Base-by-base conservation (phyloP, 2,888 invertebrate species). In the Anorthoa munda region DNA sequence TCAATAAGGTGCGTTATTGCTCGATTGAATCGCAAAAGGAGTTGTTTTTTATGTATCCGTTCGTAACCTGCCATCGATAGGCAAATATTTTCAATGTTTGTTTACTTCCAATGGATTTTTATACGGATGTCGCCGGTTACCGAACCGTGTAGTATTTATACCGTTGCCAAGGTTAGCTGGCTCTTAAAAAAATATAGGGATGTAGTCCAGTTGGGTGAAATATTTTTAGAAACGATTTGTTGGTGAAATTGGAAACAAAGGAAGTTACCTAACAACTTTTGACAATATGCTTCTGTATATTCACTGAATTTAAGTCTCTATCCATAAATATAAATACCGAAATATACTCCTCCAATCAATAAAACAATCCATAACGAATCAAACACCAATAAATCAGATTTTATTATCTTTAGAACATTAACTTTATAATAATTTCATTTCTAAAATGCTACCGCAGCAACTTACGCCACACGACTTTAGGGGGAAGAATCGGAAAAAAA, bases 401-500 rank as follows among this genome's bases (percentile, higher is more conserved):
- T 86, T 86, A 86, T 78, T 77, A 78, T 83, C 64, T 82, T 69
- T 71, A 72, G 76, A 79, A 84, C 79, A 83, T 84, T 84, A 86
- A 86, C 75, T 83, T 84, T 84, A 84, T 66, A 83, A 85, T 86
- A 86, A 85, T 84, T 81, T 59, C 53, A 84, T 84, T 84, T 73
- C 67, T 82, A 83, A 86, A 88, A 86, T 81, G 88, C 90, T 81
- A 88, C 83, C 84, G 66, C 88, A 84, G 87, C 88, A 86, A 90
- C 86, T 88, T 90, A 74, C 69, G 77, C 84, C 84, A 86, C 87
- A 86, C 84, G 87, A 86, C 80, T 86, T 86, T 84, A 82, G 83
- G 89, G 90, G 87, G 85, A 88, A 90, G 87, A 75, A 80, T 75
- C 58, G 65, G 75, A 74, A 89, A 90, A 86, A 86, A 87, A 87